Base-by-base conservation (phyloP, 2,797 vertebrate species). In the Perodicticus potto region DNA sequence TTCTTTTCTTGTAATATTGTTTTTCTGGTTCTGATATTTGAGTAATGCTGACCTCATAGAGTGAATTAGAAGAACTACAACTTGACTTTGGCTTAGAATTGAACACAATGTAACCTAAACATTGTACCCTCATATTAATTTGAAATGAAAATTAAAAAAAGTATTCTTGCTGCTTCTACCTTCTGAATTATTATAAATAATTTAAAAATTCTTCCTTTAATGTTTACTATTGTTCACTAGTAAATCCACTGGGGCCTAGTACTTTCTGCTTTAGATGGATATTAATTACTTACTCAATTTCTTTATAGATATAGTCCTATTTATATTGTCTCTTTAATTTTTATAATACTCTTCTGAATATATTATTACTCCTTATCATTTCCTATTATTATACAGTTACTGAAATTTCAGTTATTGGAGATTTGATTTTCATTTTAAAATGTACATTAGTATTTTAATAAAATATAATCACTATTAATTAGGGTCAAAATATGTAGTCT, bases 351-450 rank as follows among this genome's bases (percentile, higher is more conserved):
- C 9, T 70, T 86, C 34, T 59, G 34, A 65, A 76, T 90, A 61
- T 22, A 57, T 16, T 77, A 14, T 73, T 88, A 76, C 5, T 67
- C 32, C 81, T 49, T n/a, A 90, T 40, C 57, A 32, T 34, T 80
- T 37, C 57, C n/a, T 74, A 27, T 73, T 11, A 73, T 78, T 59
- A 45, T 11, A 10, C 3, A 59, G 34, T 69, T 86, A 78, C 76
- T 74, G 69, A 43, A 89, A 61, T 61, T 86, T 86, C 61, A 90
- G 19, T 67, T 67, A 14, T 34, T 61, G 11, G 43, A 67, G 9
- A 53, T 76, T 63, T 45, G 25, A 76, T 72, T 95, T 95, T 70
- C n/a, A 87, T 72, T 91, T 93, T 37, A 67, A 96, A 78, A 82
- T 63, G 7, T 45, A 27, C 17, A 93, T 76, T 81, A 82, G 20